A percentile compares a stretch with the other conserved stretches of the same genome.
Evolutionary conservation across 2,888 invertebrate genomes (phyloP).

Genomic region (Acanthococcus lagerstroemiae): DNA sequence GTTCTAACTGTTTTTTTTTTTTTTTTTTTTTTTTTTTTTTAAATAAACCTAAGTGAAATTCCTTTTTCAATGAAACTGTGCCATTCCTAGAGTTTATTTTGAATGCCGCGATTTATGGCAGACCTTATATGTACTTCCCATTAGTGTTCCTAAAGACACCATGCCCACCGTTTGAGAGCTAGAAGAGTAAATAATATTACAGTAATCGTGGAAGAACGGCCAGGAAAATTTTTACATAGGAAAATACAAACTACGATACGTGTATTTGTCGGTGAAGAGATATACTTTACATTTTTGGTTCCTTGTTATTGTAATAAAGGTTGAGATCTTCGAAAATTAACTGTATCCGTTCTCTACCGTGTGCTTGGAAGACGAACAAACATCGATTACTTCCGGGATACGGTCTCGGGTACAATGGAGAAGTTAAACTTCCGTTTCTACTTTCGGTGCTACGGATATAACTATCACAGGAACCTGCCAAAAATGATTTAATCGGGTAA

Average conservation of each 20-base stretch:
- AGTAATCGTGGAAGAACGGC: neutral
- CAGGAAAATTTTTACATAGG: neutral
- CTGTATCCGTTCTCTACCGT: constrained; percentile 73
- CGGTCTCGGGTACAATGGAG: constrained; percentile 72
- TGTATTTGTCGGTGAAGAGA: neutral
- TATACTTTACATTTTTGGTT: constrained; percentile 44
- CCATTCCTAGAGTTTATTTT: too few species aligned
- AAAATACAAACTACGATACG: too few species aligned
- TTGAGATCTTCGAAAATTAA: constrained; percentile 76
- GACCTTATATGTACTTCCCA: too few species aligned
- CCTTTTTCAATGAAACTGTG: too few species aligned
- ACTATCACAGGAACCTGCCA: constrained; percentile 51
- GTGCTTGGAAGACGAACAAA: constrained; percentile 80
- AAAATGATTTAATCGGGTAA: constrained; percentile 17
- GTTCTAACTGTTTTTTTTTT: too few species aligned
- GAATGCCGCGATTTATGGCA: too few species aligned
- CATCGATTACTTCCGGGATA: constrained; percentile 73
- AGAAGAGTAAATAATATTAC: neutral
- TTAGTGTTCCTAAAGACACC: too few species aligned
- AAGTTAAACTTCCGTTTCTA: constrained; percentile 73
- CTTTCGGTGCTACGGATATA: constrained; percentile 66
- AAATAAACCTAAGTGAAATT: too few species aligned
- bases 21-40: too few species aligned
- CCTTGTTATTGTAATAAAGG: constrained; percentile 56
- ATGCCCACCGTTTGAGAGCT: too few species aligned